phyloP scores from a whole-genome alignment of 2,797 vertebrate species.

The Phylloscopus collybita region DNA sequence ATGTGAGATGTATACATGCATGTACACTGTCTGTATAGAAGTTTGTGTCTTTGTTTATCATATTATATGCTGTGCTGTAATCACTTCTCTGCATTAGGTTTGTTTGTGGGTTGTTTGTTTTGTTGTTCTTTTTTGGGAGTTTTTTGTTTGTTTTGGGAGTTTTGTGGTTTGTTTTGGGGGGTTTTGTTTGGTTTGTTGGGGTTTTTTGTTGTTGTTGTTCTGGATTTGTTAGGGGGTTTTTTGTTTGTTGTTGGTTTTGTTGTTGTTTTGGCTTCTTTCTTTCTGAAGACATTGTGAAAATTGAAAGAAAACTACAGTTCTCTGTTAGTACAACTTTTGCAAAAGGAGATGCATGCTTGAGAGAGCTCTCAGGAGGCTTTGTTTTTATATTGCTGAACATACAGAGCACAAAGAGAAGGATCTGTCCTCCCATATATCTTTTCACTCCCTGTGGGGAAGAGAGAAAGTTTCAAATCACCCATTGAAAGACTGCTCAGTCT shows the following conservation, averaged over 20 bases:
- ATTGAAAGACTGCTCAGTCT: neutral
- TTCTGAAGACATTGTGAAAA: neutral
- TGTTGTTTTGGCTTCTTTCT: neutral
- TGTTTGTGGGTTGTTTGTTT: rapidly evolving
- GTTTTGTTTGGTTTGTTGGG: neutral
- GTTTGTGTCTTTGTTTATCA: neutral
- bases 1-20: neutral
- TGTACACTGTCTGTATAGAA: neutral
- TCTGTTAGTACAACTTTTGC: neutral
- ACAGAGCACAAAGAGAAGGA: neutral
- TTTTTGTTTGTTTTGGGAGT: neutral
- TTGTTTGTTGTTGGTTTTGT: neutral
- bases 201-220: too few species aligned
- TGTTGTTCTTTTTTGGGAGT: too few species aligned
- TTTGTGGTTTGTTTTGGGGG: neutral
- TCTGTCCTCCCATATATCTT: neutral
- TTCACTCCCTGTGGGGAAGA: neutral
- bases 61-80: neutral
- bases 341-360: neutral
- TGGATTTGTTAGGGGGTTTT: neutral
- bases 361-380: neutral
- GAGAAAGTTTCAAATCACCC: neutral
- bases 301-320: neutral
- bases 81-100: neutral
- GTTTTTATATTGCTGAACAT: neutral